These are phyloP conservation scores for Brachyhypopomus occidentalis DNA, from an alignment of 2,113 vertebrate species.

Conservation along the genomic window DNA sequence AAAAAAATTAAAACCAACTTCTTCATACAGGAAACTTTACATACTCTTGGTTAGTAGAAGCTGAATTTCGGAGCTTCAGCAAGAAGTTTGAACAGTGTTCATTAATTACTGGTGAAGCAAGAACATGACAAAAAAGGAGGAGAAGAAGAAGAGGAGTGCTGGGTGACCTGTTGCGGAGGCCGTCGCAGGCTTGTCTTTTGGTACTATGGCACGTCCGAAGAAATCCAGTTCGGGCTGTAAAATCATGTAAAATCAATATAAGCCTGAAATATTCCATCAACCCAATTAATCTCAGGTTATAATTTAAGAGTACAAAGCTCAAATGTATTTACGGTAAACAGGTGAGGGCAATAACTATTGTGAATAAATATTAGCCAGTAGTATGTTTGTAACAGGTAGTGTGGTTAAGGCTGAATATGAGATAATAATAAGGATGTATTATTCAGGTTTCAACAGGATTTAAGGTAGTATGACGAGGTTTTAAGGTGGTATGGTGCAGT, in stretches of 20 bases:
- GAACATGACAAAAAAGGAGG: background rate
- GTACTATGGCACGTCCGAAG: conserved; percentile 71
- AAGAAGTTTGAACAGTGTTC: no score
- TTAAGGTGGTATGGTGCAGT: background rate
- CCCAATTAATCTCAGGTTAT: conserved; percentile 32
- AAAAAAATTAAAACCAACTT: no score
- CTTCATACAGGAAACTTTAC: no score
- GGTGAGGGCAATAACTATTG: background rate
- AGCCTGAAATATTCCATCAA: conserved; percentile 16
- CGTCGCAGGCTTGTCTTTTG: conserved; percentile 57
- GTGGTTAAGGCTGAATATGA: no score
- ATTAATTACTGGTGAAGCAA: no score
- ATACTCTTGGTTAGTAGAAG: no score
- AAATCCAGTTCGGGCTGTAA: conserved; percentile 76
- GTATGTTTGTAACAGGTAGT: background rate
- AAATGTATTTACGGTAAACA: background rate
- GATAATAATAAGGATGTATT: no score
- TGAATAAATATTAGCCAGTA: no score
- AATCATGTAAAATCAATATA: background rate
- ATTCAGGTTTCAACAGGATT: background rate
- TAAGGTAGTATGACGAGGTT: background rate
- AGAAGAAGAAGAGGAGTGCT: background rate
- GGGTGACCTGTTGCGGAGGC: conserved; percentile 61
- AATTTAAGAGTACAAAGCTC: background rate
- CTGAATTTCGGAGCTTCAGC: no score